Evolutionary conservation across 2,888 invertebrate species (phyloP).

Genomic region (Dicranocentrus wangi): DNA sequence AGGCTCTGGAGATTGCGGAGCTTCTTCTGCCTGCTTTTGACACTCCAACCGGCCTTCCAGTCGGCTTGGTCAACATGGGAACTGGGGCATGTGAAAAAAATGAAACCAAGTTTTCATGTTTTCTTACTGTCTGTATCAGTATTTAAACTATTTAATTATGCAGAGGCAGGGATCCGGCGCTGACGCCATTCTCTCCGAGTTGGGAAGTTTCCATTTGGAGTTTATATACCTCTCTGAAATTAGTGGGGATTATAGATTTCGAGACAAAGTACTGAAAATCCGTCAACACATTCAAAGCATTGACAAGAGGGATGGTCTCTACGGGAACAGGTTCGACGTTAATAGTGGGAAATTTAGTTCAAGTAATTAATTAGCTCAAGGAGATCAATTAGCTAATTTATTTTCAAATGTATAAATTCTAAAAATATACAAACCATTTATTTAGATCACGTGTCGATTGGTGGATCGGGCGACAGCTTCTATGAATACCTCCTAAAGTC

Average conservation of each 20-base stretch:
- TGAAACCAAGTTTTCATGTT: too few relatives aligned
- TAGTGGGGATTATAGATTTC: constrained; percentile 91
- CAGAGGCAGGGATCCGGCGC: constrained; percentile 25
- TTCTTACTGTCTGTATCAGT: too few relatives aligned
- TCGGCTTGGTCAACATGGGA: constrained; percentile 82
- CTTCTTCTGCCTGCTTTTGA: constrained; percentile 96
- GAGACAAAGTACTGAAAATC: constrained; percentile 91
- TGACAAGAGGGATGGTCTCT: constrained; percentile 69
- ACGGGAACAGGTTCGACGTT: constrained; percentile 69
- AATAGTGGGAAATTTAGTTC: constrained; percentile 66
- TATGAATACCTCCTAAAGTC: constrained; percentile 98
- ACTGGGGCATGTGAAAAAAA: constrained; percentile 60
- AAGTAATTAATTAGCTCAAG: constrained; percentile 45
- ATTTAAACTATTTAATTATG: too few relatives aligned
- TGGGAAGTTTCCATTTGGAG: constrained; percentile 94
- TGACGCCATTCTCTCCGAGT: constrained; percentile 88
- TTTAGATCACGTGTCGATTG: constrained; percentile 89
- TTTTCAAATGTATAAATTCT: too few relatives aligned
- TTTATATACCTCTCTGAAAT: constrained; percentile 96
- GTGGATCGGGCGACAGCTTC: constrained; percentile 97
- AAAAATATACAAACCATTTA: too few relatives aligned
- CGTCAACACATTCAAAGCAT: constrained; percentile 65
- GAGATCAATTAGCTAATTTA: too few relatives aligned
- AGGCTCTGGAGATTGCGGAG: constrained; percentile 93
- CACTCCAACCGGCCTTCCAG: constrained; percentile 96